Percentiles rank a stretch among this genome's conserved stretches.
Evolutionary conservation across 2,888 invertebrate genomes (phyloP).

Genomic region (Drosophila heteroneura): DNA sequence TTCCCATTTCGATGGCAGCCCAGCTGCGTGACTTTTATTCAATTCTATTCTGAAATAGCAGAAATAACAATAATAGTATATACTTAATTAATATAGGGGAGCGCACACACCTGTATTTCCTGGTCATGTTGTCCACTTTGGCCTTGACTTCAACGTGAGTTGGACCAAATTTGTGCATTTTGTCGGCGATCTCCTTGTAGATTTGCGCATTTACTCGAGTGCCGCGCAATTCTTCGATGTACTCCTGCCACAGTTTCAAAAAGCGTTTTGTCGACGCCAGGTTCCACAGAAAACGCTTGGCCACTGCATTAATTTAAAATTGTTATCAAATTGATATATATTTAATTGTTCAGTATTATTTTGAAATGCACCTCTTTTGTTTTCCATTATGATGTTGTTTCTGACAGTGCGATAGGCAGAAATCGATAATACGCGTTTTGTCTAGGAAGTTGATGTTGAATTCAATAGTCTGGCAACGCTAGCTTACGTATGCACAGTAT

Average conservation of each 20-base stretch:
- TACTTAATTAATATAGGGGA: neutral
- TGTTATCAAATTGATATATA: neutral
- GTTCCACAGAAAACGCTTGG: constrained; percentile 28
- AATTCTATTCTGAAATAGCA: constrained; percentile 41
- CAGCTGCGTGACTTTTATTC: constrained; percentile 3
- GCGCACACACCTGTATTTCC: constrained; percentile 43
- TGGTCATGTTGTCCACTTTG: constrained; percentile 65
- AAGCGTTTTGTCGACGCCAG: constrained; percentile 33
- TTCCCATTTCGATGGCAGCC: constrained; percentile 42
- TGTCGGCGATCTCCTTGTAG: constrained; percentile 35
- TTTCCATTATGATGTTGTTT: neutral
- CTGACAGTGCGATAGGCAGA: constrained; percentile 5
- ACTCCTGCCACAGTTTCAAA: constrained; percentile 48
- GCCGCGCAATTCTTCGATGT: constrained; percentile 29
- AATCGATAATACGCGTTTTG: constrained; percentile 14
- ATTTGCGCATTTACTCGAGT: constrained; percentile 19
- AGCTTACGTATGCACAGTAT: neutral
- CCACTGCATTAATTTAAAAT: neutral
- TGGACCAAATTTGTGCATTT: constrained; percentile 39
- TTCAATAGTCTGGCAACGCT: constrained; percentile 17
- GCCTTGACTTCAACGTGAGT: constrained; percentile 49
- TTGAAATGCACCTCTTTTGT: constrained; percentile 14
- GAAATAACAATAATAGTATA: neutral
- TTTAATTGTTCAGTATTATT: neutral
- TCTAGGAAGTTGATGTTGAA: neutral